Base-by-base conservation (phyloP, 2,888 invertebrate species). In the Cetonia aurata region DNA sequence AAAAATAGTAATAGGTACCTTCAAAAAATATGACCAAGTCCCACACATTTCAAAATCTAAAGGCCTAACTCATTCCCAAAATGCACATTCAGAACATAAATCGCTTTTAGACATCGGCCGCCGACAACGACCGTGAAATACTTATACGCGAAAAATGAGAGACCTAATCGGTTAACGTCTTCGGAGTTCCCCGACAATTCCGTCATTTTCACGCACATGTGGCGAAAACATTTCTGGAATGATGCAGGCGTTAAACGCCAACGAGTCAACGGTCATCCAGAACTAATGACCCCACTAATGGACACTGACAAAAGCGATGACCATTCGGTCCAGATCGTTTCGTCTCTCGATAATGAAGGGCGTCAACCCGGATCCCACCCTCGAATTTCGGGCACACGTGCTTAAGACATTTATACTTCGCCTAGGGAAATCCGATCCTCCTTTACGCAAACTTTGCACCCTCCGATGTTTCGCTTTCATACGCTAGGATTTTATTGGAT, bases 231-330 rank as follows among this genome's bases (percentile, higher is more conserved):
- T 69, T 53, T 55, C 33, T 15, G 62, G 55, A 62, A 69, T 62
- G 31, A 44, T 50, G 15, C 42, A 15, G 25, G 33, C 57, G 69
- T 65, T 68, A 71, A 69, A 57, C 60, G 68, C 53, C 67, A 46
- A 19, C 67, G 59, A 69, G 55, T 67, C 56, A 50, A 67, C 57
- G 71, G 71, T 71, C 71, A 68, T 68, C 71, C 71, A 68, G 56
- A 71, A 62, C 71, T 71, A 71, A 71, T 68, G 71, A 69, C 65
- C 53, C 15, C 65, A 55, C 67, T 68, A 71, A 71, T 65, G 62
- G 71, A 55, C 71, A 71, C 62, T 68, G 62, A 69, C 68, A 71
- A 62, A 65, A 69, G 71, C 52, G 71, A 68, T 68, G 68, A 65
- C 68, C 71, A 71, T 71, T 69, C 50, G 33, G 33, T 55, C 57